phyloP scores from a whole-genome alignment of 2,888 invertebrate species.

The Leptinotarsa tumamoca region DNA sequence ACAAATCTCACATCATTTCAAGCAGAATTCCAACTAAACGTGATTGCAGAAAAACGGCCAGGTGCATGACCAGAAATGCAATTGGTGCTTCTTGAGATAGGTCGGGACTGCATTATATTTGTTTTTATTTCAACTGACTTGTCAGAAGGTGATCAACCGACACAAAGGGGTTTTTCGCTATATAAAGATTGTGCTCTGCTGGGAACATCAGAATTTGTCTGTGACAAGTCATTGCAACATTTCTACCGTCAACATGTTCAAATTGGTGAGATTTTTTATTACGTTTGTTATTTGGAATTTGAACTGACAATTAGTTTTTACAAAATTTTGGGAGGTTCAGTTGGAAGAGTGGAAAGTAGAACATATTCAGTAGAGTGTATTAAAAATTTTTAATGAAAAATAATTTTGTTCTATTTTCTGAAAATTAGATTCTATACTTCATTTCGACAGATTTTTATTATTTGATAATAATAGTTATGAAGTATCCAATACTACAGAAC shows the following conservation, averaged over 20 bases:
- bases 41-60: conserved; percentile 6
- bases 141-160: conserved; percentile 40
- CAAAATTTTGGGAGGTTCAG: too few species aligned
- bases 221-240: conserved; percentile 34
- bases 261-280: conserved; percentile 43
- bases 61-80: conserved; percentile 2
- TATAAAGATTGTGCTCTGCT: conserved; percentile 31
- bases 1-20: not conserved
- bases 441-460: too few species aligned
- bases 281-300: too few species aligned
- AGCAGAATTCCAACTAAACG: conserved; percentile 3
- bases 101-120: conserved; percentile 20
- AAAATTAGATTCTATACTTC: too few species aligned
- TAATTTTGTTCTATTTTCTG: too few species aligned
- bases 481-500: too few species aligned
- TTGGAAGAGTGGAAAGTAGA: too few species aligned
- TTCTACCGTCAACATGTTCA: conserved; percentile 46
- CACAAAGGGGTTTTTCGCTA: conserved; percentile 35
- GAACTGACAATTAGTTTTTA: too few species aligned
- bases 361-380: too few species aligned
- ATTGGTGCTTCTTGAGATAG: conserved; percentile 9
- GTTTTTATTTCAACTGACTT: conserved; percentile 22
- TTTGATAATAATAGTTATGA: too few species aligned
- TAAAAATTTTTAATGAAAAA: too few species aligned
- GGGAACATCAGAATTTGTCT: conserved; percentile 37